A percentile compares a stretch with the other conserved stretches of the same genome.
Conservation (phyloP, 2,113 vertebrate species). For the Carlito syrichta region DNA sequence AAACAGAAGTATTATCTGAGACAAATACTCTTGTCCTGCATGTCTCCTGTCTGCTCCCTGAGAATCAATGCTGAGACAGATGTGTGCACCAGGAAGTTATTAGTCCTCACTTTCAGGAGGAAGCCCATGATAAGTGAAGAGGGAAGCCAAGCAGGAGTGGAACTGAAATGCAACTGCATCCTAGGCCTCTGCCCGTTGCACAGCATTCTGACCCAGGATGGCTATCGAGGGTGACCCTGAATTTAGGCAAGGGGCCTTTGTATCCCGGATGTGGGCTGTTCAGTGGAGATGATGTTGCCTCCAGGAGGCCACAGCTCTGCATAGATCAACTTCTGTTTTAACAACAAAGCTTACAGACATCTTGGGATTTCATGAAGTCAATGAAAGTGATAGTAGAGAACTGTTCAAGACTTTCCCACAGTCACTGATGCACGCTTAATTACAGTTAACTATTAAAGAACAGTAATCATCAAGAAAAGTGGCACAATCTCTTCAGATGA, state of each 20-base stretch:
- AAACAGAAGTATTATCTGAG: no score
- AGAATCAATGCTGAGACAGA: no score
- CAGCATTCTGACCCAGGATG: neutral
- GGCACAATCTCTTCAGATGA: neutral
- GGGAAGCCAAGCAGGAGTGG: neutral
- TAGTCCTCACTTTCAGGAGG: rapidly evolving
- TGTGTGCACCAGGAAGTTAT: neutral
- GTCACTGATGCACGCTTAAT: neutral
- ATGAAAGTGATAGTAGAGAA: neutral
- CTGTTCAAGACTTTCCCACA: neutral
- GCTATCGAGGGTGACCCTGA: no score
- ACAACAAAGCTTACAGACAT: neutral
- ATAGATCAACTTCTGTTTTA: neutral
- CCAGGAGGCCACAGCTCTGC: rapidly evolving
- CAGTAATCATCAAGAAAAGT: rapidly evolving
- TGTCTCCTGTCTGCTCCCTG: neutral
- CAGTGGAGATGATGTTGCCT: neutral
- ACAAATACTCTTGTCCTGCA: neutral
- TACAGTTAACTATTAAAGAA: neutral
- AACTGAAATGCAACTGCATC: neutral
- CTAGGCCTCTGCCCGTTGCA: neutral
- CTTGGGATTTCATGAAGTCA: neutral
- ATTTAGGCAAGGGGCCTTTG: neutral
- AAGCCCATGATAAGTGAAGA: neutral
- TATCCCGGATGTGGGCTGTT: rapidly evolving